phyloP scores from a whole-genome alignment of 2,888 invertebrate species.

The Microctonus aethiopoides region DNA sequence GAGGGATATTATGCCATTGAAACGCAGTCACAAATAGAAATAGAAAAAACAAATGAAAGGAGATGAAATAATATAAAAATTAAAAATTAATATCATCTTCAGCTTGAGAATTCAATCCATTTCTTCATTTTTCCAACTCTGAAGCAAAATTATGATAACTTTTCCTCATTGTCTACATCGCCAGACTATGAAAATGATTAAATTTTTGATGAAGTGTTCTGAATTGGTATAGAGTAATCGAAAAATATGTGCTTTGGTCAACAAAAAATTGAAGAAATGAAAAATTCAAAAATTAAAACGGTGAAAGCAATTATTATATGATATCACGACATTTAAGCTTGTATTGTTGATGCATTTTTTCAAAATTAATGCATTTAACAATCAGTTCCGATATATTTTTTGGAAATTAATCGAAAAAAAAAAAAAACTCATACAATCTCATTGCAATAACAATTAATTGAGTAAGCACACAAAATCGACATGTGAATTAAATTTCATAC shows the following conservation, averaged over 20 bases:
- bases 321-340: not conserved
- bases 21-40: not conserved
- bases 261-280: not conserved
- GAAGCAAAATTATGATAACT: not conserved
- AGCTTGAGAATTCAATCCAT: not conserved
- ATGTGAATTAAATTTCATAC: slow-evolving; percentile 21
- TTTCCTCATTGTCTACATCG: not conserved
- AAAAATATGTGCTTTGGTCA: not conserved
- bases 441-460: slow-evolving; percentile 6
- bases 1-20: not conserved
- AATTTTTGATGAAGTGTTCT: not conserved
- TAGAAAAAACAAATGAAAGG: not conserved
- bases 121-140: not conserved
- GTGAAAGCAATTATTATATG: not conserved
- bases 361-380: not conserved
- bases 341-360: not conserved
- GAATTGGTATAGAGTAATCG: not conserved
- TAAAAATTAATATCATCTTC: not conserved
- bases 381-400: not conserved
- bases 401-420: not conserved
- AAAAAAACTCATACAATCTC: not conserved
- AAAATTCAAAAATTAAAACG: not conserved
- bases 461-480: slow-evolving; percentile 8
- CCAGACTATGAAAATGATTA: not conserved
- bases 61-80: slow-evolving; percentile 13